Percentiles rank a stretch among this genome's conserved stretches.
Evolutionary conservation across 2,113 vertebrate genomes (phyloP).

Genomic region (Glareola pratincola): DNA sequence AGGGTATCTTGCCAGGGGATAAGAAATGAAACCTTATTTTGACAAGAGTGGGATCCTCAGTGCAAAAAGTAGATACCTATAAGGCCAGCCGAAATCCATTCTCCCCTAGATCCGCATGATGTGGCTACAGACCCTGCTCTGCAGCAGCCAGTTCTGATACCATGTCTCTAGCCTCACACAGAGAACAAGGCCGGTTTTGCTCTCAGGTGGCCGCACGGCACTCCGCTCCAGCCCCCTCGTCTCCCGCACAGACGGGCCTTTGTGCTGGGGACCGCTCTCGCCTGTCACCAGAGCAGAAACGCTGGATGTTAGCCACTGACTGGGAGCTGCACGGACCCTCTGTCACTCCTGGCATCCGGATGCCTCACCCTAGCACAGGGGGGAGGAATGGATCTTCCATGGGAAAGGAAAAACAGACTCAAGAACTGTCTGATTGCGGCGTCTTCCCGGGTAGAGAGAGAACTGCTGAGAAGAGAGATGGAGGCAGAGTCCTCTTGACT

Average conservation of each 20-base stretch:
- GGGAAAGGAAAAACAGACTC: neutral
- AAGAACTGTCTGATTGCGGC: neutral
- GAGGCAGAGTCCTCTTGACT: conserved; percentile 8
- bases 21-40: neutral
- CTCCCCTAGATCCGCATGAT: rapidly evolving
- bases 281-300: neutral
- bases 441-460: neutral
- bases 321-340: neutral
- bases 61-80: neutral
- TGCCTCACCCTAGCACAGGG: neutral
- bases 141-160: neutral
- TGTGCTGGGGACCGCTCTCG: neutral
- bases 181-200: neutral
- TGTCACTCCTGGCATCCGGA: neutral
- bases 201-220: neutral
- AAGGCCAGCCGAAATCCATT: neutral
- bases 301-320: neutral
- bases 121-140: neutral
- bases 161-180: neutral
- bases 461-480: neutral
- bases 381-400: neutral
- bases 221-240: neutral
- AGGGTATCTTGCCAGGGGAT: neutral
- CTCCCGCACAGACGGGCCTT: neutral
- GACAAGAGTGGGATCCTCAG: neutral